Evolutionary conservation across 2,113 vertebrate genomes (phyloP), one percentile per base, ranked within the genome.

Genomic region (Lepisosteus oculatus): DNA sequence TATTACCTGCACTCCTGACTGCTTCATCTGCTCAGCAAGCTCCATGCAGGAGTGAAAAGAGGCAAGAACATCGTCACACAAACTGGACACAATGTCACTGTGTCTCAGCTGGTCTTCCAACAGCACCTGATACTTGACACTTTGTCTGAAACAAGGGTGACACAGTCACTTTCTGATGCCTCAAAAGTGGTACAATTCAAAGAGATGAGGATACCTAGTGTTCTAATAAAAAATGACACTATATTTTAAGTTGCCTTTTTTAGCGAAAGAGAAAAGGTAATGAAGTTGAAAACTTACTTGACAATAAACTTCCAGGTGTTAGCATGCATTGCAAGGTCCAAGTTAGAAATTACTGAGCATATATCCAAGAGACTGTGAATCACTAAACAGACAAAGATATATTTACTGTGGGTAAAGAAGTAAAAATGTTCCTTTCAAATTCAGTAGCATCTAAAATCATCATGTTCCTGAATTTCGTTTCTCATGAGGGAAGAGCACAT

Each of bases 221-320:
- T 29, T 29, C 29, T 29, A 29, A 29, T 29, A 1, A 29, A 29
- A 29, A 29, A 29, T 29, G 29, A 29, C 29, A 29, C 1, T 29
- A 29, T 29, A 29, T 29, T 29, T 29, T 29, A 29, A 29, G 29
- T 29, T 29, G 29, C 29, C 29, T 29, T 29, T 29, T 29, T 29
- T 29, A 29, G 29, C 2, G 15, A 64, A 79, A 67, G 0, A n/a
- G 68, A 57, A 55, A 5, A n/a, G 57, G 13, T 15, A 13, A 59
- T n/a, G n/a, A 13, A 59, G 5, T 51, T 51, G 47, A 51, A 51
- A 51, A 93, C 94, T 86, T 87, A 99, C 97, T 95, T 98, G 86
- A 99, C 93, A 57, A 99, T 93, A 82, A 95, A 98, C 79, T 98
- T 99, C 97, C 97, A 99, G 0, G 96, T 97, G 76, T 98, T 99